A percentile compares a stretch with the other conserved stretches of the same genome.
phyloP scores from a whole-genome alignment of 2,113 vertebrate genomes.

The Mandrillus leucophaeus region DNA sequence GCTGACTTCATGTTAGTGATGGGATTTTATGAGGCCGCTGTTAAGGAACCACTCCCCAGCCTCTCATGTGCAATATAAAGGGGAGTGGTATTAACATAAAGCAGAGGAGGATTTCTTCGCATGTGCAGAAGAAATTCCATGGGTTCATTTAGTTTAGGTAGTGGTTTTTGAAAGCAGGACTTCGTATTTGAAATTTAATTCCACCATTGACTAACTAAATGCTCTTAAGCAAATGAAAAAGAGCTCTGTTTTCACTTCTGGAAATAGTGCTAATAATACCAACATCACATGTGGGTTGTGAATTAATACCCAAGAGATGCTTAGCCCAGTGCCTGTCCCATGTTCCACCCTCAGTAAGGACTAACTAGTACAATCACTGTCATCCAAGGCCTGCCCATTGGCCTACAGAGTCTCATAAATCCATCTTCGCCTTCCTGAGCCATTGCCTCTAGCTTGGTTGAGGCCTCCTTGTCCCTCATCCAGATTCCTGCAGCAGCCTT shows the following conservation, averaged over 20 bases:
- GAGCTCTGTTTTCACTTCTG: background rate
- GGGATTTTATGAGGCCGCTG: background rate
- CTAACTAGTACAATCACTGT: background rate
- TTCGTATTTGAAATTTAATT: background rate
- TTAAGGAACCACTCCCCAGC: background rate
- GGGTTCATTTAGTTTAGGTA: background rate
- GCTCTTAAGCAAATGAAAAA: background rate
- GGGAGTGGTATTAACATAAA: background rate
- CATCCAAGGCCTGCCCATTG: background rate
- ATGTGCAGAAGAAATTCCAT: background rate
- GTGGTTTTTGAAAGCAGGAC: background rate
- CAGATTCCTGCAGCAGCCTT: background rate
- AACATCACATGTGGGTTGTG: background rate
- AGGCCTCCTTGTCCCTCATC: background rate
- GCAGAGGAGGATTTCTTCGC: background rate
- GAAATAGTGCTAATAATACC: background rate
- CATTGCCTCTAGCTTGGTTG: background rate
- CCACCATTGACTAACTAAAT: background rate
- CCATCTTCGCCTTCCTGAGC: background rate
- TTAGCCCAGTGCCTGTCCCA: rapidly evolving
- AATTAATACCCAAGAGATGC: background rate
- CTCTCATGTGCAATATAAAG: background rate
- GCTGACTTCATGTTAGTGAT: background rate
- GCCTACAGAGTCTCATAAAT: background rate
- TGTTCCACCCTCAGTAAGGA: rapidly evolving